Evolutionary conservation across 2,797 vertebrate genomes (phyloP).

Genomic region (Syngnathus acus): DNA sequence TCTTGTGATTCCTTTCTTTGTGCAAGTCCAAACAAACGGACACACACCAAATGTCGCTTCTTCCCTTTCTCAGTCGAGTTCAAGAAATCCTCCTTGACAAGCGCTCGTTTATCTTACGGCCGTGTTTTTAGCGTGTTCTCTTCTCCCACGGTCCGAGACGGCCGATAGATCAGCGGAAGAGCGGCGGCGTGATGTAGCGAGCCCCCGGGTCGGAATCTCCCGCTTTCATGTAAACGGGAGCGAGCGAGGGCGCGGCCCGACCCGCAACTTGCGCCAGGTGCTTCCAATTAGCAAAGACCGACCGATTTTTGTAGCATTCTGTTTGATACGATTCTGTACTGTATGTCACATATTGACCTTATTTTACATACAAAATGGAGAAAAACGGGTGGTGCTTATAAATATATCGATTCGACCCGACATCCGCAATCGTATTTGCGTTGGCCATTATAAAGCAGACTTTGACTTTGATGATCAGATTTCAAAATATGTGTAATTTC

Average conservation of each 20-base stretch:
- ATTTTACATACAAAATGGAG: too few species aligned
- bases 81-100: not conserved
- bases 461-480: too few species aligned
- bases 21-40: not conserved
- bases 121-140: not conserved
- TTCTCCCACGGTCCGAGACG: constrained; percentile 57
- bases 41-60: not conserved
- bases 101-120: not conserved
- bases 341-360: too few species aligned
- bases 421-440: too few species aligned
- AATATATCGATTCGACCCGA: too few species aligned
- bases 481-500: too few species aligned
- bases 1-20: too few species aligned
- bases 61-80: not conserved
- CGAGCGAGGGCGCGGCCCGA: constrained; percentile 41
- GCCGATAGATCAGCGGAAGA: constrained; percentile 56
- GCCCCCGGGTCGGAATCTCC: constrained; percentile 54
- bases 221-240: constrained; percentile 61
- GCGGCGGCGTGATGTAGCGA: constrained; percentile 48
- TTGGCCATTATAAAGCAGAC: too few species aligned
- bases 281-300: constrained; percentile 61
- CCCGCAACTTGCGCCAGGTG: constrained; percentile 53
- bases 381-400: too few species aligned
- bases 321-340: too few species aligned
- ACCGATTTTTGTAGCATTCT: too few species aligned